Evolutionary conservation across 2,113 vertebrate species (phyloP).

Genomic region (Microcebus murinus): DNA sequence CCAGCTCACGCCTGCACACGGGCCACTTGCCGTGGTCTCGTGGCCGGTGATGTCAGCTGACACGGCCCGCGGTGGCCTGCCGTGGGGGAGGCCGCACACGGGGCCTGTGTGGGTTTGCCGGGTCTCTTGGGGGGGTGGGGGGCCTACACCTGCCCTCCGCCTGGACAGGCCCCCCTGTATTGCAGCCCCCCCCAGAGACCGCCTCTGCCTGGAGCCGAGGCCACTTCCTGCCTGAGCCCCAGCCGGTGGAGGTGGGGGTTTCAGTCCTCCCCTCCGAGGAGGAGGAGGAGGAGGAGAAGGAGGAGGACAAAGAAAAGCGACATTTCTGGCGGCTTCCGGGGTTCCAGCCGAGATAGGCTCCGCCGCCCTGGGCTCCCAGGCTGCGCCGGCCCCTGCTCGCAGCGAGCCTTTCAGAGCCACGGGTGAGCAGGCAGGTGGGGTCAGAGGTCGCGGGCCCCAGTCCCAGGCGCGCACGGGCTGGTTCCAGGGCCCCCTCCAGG

Average conservation of each 20-base stretch:
- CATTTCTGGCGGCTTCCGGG: slow-evolving; percentile 52
- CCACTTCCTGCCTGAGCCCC: slow-evolving; percentile 46
- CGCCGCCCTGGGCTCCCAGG: neutral
- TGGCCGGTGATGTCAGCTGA: neutral
- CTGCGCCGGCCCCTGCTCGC: neutral
- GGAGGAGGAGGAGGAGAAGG: neutral
- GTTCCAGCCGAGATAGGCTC: neutral
- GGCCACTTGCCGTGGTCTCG: neutral
- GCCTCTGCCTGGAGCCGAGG: neutral
- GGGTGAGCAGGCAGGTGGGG: neutral
- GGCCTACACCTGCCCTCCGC: neutral
- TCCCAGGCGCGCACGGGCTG: neutral
- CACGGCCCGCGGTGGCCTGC: fast-evolving
- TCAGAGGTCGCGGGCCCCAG: neutral
- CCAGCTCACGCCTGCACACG: fast-evolving
- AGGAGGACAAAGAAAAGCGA: neutral
- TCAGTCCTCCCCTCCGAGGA: neutral
- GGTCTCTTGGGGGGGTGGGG: neutral
- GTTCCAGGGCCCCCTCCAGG: neutral
- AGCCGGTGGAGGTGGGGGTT: neutral
- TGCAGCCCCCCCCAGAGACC: neutral
- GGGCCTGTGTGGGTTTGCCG: neutral
- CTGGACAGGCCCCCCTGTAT: neutral
- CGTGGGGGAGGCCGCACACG: fast-evolving
- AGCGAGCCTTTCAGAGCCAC: neutral